Evolutionary conservation across 2,888 invertebrate genomes (phyloP), one percentile per base, ranked within the genome.

Genomic region (Myopa tessellatipennis): DNA sequence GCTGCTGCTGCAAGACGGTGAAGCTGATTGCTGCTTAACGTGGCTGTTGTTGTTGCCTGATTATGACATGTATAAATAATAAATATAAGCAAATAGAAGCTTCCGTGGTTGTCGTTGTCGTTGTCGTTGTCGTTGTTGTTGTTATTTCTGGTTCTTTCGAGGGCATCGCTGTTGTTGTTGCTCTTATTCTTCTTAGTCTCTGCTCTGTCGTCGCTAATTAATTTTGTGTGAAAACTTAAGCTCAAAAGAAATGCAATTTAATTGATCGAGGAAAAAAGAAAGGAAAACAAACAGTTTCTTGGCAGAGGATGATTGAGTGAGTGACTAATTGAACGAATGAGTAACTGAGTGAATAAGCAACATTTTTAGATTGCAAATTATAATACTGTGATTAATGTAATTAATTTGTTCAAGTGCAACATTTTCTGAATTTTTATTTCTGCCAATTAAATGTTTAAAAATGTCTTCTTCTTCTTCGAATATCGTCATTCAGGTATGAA

Each of bases 171-270:
- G 40, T 40, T 45, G 3, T 10, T 45, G 3, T 45, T 45, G 45
- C 7, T 45, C 7, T 45, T 45, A 1, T 45, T 45, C 45, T 45
- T 45, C 45, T 45, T 4, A 45, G 45, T 10, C 14, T 69, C 16
- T 45, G 18, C 45, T 69, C 45, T 60, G 72, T 40, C 38, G 72
- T 61, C 58, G 60, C 14, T 73, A 61, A 73, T 73, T 73, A 73
- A 73, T 73, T 73, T 14, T n/a, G 45, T 36, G 16, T 63, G 73
- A 18, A 40, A 73, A 63, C 72, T 26, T 73, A 36, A 70, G 70
- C 70, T 70, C 52, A 70, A 38, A 12, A 45, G 68, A n/a, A 68
- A 40, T 36, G 0, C 12, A 18, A 18, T 70, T 34, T 52, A 34
- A 4, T 70, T 52, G 7, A 45, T 26, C 26, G 45, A 8, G 45